These are phyloP conservation scores for Bombus superbus DNA, from an alignment of 1,140 invertebrate species.

Conservation along the genomic window DNA sequence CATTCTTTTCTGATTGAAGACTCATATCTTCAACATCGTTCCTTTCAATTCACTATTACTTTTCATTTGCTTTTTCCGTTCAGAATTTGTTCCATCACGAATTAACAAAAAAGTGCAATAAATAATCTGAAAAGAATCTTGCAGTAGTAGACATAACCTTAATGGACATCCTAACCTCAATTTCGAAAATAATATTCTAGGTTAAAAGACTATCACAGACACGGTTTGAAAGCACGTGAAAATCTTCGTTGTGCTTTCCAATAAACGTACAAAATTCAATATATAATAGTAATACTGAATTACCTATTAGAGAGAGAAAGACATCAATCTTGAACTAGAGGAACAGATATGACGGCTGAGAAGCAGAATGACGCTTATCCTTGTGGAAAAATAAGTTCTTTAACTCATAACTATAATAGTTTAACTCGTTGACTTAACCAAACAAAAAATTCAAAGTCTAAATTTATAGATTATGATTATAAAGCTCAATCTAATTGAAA, in stretches of 20 bases:
- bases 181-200: slow-evolving; percentile 43
- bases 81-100: neutral
- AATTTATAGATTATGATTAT: no score
- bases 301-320: neutral
- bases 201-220: slow-evolving; percentile 71
- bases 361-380: neutral
- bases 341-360: no score
- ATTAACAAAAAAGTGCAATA: neutral
- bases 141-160: neutral
- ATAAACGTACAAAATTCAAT: neutral
- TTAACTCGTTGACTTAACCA: no score
- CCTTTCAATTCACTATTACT: neutral
- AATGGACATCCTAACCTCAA: neutral
- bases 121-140: neutral
- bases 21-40: neutral
- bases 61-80: neutral
- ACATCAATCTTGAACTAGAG: neutral
- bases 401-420: no score
- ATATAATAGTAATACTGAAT: neutral
- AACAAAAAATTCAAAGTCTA: neutral
- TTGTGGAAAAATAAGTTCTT: neutral
- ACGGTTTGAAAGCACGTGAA: slow-evolving; percentile 46
- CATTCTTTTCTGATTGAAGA: neutral
- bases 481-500: no score
- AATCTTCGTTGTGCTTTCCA: neutral